Conservation (phyloP, 2,113 vertebrate species). For the Galemys pyrenaicus region DNA sequence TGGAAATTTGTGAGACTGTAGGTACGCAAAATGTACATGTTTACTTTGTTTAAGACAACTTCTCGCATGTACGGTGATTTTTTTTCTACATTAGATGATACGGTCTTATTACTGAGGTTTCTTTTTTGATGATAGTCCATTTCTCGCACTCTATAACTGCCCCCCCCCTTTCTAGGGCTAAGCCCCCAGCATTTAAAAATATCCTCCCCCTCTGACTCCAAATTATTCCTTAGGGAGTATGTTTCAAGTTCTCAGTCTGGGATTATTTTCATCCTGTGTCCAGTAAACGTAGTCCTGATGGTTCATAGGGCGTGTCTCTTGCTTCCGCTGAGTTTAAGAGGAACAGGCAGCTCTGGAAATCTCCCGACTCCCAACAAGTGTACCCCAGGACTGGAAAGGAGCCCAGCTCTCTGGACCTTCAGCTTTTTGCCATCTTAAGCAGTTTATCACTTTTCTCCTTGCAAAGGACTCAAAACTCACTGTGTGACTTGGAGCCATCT, state of each 20-base stretch:
- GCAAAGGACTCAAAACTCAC: background rate
- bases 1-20: background rate
- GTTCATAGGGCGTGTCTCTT: background rate
- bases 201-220: constrained; percentile 36
- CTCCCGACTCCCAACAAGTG: background rate
- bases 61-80: background rate
- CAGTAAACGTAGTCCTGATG: background rate
- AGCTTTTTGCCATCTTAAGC: background rate
- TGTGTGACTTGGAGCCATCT: background rate
- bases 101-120: background rate
- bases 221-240: constrained; percentile 15
- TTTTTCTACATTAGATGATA: background rate
- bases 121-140: background rate
- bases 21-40: background rate
- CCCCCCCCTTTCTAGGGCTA: constrained; percentile 26
- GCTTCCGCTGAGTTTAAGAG: background rate
- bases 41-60: background rate
- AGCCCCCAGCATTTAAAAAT: constrained; percentile 66
- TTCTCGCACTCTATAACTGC: background rate
- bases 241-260: constrained; percentile 33
- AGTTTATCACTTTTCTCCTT: background rate
- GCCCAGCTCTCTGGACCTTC: background rate
- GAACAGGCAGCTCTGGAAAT: background rate
- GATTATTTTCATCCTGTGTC: constrained; percentile 43
- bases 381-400: background rate